Evolutionary conservation across 1,140 invertebrate species (phyloP).

Genomic region (Hypsibius dujardini): DNA sequence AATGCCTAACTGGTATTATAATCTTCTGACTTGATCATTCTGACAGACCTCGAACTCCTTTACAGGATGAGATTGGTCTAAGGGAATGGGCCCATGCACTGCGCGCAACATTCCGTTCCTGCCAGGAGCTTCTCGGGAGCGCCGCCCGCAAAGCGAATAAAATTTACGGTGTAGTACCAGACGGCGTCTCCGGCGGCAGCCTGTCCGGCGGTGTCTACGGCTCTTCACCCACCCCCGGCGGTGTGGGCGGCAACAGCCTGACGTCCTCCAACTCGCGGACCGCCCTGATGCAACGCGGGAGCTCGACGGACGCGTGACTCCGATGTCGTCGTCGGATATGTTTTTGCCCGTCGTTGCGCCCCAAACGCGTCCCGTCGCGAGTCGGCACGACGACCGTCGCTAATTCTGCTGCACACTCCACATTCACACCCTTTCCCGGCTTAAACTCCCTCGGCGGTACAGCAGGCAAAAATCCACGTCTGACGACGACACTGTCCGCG

Average conservation of each 20-base stretch:
- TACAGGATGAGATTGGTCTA: slow-evolving; percentile 36
- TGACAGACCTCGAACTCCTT: slow-evolving; percentile 30
- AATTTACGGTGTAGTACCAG: slow-evolving; percentile 61
- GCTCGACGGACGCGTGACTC: not conserved
- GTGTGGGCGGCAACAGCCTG: not conserved
- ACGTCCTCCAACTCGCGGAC: slow-evolving; percentile 10
- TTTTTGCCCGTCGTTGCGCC: too few species aligned
- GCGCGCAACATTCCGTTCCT: slow-evolving; percentile 72
- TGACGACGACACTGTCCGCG: too few species aligned
- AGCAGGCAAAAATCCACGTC: too few species aligned
- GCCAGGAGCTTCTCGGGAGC: slow-evolving; percentile 68
- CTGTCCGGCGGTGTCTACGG: not conserved
- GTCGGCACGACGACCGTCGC: too few species aligned
- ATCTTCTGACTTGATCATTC: slow-evolving; percentile 24
- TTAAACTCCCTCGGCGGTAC: too few species aligned
- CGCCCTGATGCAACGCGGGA: not conserved
- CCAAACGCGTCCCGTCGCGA: too few species aligned
- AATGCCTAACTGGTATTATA: not conserved
- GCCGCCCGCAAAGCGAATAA: slow-evolving; percentile 92
- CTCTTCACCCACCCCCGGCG: not conserved
- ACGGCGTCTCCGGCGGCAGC: not conserved
- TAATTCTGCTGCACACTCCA: too few species aligned
- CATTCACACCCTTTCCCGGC: too few species aligned
- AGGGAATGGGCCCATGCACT: slow-evolving; percentile 83
- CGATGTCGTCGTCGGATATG: not conserved